Conservation (phyloP, 2,888 invertebrate genomes). For the Agrotis ipsilon region DNA sequence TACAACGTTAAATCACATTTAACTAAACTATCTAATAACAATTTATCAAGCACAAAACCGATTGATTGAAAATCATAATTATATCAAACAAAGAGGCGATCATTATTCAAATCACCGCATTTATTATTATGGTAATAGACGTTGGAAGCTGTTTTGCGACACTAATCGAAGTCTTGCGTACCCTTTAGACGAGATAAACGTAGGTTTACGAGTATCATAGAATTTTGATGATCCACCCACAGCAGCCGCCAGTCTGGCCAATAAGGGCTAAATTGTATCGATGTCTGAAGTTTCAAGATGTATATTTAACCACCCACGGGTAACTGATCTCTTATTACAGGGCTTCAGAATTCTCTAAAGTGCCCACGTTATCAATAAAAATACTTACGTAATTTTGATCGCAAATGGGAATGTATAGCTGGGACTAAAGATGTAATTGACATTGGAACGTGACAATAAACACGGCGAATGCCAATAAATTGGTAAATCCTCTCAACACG, state of each 20-base stretch:
- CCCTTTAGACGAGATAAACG: slow-evolving; percentile 26
- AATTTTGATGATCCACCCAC: slow-evolving; percentile 38
- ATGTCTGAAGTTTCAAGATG: slow-evolving; percentile 23
- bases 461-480: slow-evolving; percentile 72
- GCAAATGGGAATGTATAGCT: slow-evolving; percentile 14
- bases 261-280: slow-evolving; percentile 10
- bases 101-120: slow-evolving; percentile 28
- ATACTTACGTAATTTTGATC: slow-evolving; percentile 12
- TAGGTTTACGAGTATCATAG: slow-evolving; percentile 39
- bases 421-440: slow-evolving; percentile 60
- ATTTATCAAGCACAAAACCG: slow-evolving; percentile 10
- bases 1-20: neutral
- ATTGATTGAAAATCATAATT: slow-evolving; percentile 38
- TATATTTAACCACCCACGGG: slow-evolving; percentile 19
- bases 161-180: slow-evolving; percentile 41
- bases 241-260: slow-evolving; percentile 6
- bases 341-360: neutral
- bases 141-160: slow-evolving; percentile 31
- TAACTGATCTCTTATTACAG: neutral
- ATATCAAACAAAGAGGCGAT: slow-evolving; percentile 26
- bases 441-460: slow-evolving; percentile 68
- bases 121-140: slow-evolving; percentile 40
- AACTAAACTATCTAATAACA: neutral
- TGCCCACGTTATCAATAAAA: slow-evolving; percentile 37
- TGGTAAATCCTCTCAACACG: slow-evolving; percentile 70